Evolutionary conservation across 2,888 invertebrate genomes (phyloP).

Genomic region (Augochlorella aurata): DNA sequence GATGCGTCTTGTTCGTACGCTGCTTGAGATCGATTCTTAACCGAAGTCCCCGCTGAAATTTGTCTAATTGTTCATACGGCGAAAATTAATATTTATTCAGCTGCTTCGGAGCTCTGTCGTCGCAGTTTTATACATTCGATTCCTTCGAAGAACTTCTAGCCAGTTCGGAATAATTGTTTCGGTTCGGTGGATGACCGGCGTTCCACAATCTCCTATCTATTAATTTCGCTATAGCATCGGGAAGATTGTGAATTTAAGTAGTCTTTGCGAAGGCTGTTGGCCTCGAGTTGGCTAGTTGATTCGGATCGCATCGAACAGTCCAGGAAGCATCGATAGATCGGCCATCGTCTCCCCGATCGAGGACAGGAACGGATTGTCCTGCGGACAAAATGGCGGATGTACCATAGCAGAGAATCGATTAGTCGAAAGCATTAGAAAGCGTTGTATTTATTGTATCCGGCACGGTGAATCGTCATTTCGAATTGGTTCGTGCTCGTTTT

Average conservation of each 20-base stretch:
- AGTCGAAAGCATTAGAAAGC: slow-evolving; percentile 39
- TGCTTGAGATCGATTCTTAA: too few species aligned
- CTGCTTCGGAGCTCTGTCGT: too few species aligned
- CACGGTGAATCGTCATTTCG: slow-evolving; percentile 22
- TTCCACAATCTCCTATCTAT: background rate
- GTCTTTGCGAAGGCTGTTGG: background rate
- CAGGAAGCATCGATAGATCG: background rate
- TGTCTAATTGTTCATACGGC: too few species aligned
- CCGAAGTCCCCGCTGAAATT: too few species aligned
- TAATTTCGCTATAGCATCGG: background rate
- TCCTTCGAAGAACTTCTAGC: too few species aligned
- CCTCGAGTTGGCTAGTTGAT: background rate
- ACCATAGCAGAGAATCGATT: slow-evolving; percentile 34
- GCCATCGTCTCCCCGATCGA: slow-evolving; percentile 10
- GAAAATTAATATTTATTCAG: too few species aligned
- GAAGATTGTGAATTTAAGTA: background rate
- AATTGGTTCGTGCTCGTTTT: slow-evolving; percentile 9
- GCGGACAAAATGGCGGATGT: slow-evolving; percentile 23
- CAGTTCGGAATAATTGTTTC: too few species aligned
- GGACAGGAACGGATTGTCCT: background rate
- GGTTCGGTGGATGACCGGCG: background rate
- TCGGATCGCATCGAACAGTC: too few species aligned
- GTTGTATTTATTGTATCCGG: slow-evolving; percentile 65
- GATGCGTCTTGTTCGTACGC: background rate
- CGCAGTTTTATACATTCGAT: too few species aligned